phyloP scores from a whole-genome alignment of 2,797 vertebrate species.

The Coranthus polyacanthus region DNA sequence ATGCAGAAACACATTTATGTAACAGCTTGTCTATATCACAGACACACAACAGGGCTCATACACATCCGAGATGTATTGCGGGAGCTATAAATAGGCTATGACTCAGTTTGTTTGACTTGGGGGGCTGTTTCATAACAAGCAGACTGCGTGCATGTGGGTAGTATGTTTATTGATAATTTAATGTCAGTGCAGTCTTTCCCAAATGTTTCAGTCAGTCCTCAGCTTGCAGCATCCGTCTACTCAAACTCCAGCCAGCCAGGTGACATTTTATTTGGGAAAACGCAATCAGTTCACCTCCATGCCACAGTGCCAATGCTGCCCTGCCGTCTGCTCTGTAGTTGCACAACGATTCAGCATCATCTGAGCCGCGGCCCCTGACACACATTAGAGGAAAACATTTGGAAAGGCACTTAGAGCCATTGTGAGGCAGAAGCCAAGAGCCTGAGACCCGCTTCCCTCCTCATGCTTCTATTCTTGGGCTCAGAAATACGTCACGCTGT shows the following conservation, averaged over 20 bases:
- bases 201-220: not conserved
- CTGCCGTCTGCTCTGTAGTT: constrained; percentile 1
- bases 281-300: constrained; percentile 6
- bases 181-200: not conserved
- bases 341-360: constrained; percentile 24
- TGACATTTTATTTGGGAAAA: constrained; percentile 14
- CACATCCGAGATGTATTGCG: constrained; percentile 67
- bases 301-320: not conserved
- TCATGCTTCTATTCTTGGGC: constrained; percentile 81
- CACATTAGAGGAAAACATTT: constrained; percentile 38
- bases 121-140: constrained; percentile 77
- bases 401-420: constrained; percentile 35
- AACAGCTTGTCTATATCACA: constrained; percentile 61
- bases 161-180: constrained; percentile 45
- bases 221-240: constrained; percentile 7
- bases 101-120: constrained; percentile 79
- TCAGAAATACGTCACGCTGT: constrained; percentile 77
- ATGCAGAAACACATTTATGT: constrained; percentile 62
- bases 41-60: constrained; percentile 41
- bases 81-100: constrained; percentile 79
- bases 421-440: constrained; percentile 55
- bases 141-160: constrained; percentile 8
- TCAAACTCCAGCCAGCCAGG: constrained; percentile 13
- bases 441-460: constrained; percentile 66
- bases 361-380: constrained; percentile 16